Evolutionary conservation across 1,140 invertebrate species (phyloP).

Genomic region (Gyrodactylus bullatarudis): DNA sequence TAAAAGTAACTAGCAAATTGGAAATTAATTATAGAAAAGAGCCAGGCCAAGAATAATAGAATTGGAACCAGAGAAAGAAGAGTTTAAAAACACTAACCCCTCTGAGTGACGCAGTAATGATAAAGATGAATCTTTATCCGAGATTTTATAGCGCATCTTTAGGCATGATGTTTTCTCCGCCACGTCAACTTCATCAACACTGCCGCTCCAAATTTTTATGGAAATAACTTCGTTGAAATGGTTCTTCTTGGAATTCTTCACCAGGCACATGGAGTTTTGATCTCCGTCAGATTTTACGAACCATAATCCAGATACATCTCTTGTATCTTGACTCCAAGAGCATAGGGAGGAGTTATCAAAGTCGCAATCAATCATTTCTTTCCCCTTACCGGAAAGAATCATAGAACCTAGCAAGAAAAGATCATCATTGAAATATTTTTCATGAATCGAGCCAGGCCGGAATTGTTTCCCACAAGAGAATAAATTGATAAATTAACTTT

Average conservation of each 20-base stretch:
- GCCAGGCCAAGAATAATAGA: too few relatives aligned
- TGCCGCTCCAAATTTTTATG: neutral
- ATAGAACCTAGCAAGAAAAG: too few relatives aligned
- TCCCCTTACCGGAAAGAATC: neutral
- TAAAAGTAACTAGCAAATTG: too few relatives aligned
- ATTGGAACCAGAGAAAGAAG: neutral
- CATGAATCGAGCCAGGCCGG: too few relatives aligned
- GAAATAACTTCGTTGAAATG: neutral
- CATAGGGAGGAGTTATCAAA: neutral
- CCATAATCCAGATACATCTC: neutral
- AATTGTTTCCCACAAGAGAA: too few relatives aligned
- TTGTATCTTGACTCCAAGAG: neutral
- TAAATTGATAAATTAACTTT: too few relatives aligned
- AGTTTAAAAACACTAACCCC: neutral
- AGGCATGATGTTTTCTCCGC: neutral
- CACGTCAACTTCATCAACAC: neutral
- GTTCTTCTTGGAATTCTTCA: neutral
- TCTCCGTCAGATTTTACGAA: neutral
- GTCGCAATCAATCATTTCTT: neutral
- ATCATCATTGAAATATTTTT: too few relatives aligned
- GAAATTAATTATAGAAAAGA: too few relatives aligned
- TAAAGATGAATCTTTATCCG: neutral
- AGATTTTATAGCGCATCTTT: neutral
- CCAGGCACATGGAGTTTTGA: neutral
- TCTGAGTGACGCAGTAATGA: neutral